Evolutionary conservation across 1,140 invertebrate genomes (phyloP).

Genomic region (Monochamus saltuarius): DNA sequence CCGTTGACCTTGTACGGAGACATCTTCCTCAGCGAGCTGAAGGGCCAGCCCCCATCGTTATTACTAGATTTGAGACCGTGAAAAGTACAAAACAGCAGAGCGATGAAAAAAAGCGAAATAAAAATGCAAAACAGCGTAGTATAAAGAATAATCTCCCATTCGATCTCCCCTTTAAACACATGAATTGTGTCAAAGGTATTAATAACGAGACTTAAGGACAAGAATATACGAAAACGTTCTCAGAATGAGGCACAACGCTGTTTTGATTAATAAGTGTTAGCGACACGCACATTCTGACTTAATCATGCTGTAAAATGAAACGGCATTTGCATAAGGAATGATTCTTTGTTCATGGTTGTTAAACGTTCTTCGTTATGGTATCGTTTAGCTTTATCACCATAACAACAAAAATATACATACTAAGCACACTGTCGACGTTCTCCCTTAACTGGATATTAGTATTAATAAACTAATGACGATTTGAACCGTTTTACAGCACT

Average conservation of each 20-base stretch:
- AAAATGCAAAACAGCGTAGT: slow-evolving; percentile 47
- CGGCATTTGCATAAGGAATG: slow-evolving; percentile 41
- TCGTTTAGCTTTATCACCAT: slow-evolving; percentile 19
- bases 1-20: too few species aligned
- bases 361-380: slow-evolving; percentile 25
- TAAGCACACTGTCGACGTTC: slow-evolving; percentile 13
- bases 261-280: slow-evolving; percentile 48
- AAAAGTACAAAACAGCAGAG: slow-evolving; percentile 15
- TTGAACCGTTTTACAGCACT: too few species aligned
- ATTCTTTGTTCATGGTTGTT: slow-evolving; percentile 42
- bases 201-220: slow-evolving; percentile 36
- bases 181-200: slow-evolving; percentile 41
- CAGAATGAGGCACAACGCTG: slow-evolving; percentile 29
- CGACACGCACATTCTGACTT: slow-evolving; percentile 47
- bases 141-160: slow-evolving; percentile 40
- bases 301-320: slow-evolving; percentile 45
- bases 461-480: too few species aligned
- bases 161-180: slow-evolving; percentile 45
- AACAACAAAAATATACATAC: slow-evolving; percentile 24
- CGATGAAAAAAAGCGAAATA: slow-evolving; percentile 34
- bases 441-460: not conserved
- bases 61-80: not conserved
- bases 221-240: slow-evolving; percentile 27
- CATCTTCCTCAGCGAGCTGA: too few species aligned
- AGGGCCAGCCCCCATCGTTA: not conserved